Conservation (phyloP, 2,797 vertebrate species). For the Acrossocheilus wenchowensis region DNA sequence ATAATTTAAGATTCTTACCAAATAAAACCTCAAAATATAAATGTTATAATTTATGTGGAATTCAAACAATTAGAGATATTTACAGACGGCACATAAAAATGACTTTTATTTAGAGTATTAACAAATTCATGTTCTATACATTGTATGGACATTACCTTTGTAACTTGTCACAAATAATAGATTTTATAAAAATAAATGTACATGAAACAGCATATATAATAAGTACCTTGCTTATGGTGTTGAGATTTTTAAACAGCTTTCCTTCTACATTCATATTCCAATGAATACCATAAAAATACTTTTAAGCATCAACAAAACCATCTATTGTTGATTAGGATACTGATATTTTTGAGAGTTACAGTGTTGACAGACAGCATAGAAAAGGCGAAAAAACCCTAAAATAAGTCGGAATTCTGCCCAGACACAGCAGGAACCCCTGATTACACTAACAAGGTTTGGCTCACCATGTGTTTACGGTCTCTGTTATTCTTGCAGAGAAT, state of each 20-base stretch:
- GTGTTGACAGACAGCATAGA: slow-evolving; percentile 54
- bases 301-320: slow-evolving; percentile 52
- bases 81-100: slow-evolving; percentile 82
- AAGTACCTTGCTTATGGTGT: slow-evolving; percentile 64
- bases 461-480: slow-evolving; percentile 50
- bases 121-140: slow-evolving; percentile 81
- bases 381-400: slow-evolving; percentile 50
- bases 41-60: neutral
- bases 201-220: slow-evolving; percentile 75
- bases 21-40: slow-evolving; percentile 3
- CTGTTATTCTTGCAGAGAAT: slow-evolving; percentile 46
- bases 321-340: slow-evolving; percentile 48
- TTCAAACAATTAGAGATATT: slow-evolving; percentile 45
- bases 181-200: slow-evolving; percentile 85
- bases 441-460: slow-evolving; percentile 52
- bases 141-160: slow-evolving; percentile 78
- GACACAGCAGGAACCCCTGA: slow-evolving; percentile 36
- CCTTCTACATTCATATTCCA: slow-evolving; percentile 61
- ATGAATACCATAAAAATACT: slow-evolving; percentile 68
- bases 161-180: slow-evolving; percentile 80
- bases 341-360: slow-evolving; percentile 55
- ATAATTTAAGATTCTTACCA: too few relatives aligned
- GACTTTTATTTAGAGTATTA: slow-evolving; percentile 84
- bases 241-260: slow-evolving; percentile 62
- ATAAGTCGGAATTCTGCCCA: slow-evolving; percentile 49